phyloP scores from a whole-genome alignment of 2,888 invertebrate species.

The Ichneumoninae sp. region DNA sequence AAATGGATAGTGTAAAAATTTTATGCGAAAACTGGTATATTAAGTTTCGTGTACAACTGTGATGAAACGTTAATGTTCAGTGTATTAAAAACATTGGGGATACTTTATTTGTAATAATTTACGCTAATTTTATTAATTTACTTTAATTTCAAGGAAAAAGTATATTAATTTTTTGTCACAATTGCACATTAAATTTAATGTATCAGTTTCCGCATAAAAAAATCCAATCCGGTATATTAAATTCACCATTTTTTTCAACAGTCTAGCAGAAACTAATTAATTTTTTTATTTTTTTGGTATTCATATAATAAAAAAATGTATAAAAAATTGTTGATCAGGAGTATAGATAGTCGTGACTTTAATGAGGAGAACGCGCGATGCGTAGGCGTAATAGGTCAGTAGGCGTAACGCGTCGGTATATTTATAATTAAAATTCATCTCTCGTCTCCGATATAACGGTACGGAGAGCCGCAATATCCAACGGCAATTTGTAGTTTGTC shows the following conservation, averaged over 20 bases:
- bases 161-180: no score
- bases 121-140: no score
- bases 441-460: conserved; percentile 41
- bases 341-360: conserved; percentile 4
- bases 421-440: conserved; percentile 58
- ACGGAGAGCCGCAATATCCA: neutral
- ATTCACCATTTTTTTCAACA: neutral
- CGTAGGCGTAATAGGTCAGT: conserved; percentile 51
- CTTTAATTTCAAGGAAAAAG: no score
- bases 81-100: no score
- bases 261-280: neutral
- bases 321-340: neutral
- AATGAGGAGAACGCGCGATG: conserved; percentile 3
- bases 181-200: no score
- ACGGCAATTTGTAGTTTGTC: conserved; percentile 21
- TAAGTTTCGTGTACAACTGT: no score
- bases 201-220: no score
- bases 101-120: no score
- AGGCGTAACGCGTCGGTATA: conserved; percentile 33
- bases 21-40: no score
- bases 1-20: neutral
- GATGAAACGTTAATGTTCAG: no score
- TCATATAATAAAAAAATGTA: neutral
- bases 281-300: neutral
- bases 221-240: no score